Evolutionary conservation across 2,113 vertebrate genomes (phyloP), one percentile per base, ranked within the genome.

Genomic region (Malurus melanocephalus): DNA sequence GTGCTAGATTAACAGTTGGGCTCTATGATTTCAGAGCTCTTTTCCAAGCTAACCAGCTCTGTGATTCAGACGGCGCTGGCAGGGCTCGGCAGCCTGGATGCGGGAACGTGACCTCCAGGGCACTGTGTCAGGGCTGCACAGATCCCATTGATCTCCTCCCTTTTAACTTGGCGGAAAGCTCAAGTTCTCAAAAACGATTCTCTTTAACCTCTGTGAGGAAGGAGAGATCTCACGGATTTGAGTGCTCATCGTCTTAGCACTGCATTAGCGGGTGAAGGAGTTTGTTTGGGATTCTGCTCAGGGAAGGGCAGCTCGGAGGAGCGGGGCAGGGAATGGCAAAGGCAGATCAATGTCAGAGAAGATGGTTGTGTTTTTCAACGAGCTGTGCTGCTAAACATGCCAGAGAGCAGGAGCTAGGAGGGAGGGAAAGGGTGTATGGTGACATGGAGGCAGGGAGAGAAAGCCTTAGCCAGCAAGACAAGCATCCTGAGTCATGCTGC

Each of bases 401-500:
- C 35, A 26, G 26, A 38, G 7, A 78, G 14, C 11, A 45, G 76
- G 2, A 11, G 33, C 19, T 66, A 20, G 24, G 30, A 73, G 80
- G 77, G 46, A 91, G 33, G 21, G 74, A 93, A 93, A 88, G 86
- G 74, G 53, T 91, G 83, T 5, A 24, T 4, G 1, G 71, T 57
- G 45, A 61, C 52, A 88, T 11, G 55, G 22, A 92, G 49, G 22
- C 52, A 86, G 56, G 46, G 53, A 95, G 49, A 85, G 78, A 78
- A 94, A 91, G 85, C 43, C 82, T 92, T 80, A 91, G 92, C 65
- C 89, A 89, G 84, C 79, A 85, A 62, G 74, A 69, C 8, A 6
- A 93, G 74, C 69, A 76, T 87, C 93, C 83, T 88, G 93, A 91
- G 80, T 95, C 89, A 96, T 24, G 40, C 65, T 78, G 80, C 81